These are phyloP conservation scores for Luscinia megarhynchos DNA, from an alignment of 2,797 vertebrate genomes.

Conservation along the genomic window DNA sequence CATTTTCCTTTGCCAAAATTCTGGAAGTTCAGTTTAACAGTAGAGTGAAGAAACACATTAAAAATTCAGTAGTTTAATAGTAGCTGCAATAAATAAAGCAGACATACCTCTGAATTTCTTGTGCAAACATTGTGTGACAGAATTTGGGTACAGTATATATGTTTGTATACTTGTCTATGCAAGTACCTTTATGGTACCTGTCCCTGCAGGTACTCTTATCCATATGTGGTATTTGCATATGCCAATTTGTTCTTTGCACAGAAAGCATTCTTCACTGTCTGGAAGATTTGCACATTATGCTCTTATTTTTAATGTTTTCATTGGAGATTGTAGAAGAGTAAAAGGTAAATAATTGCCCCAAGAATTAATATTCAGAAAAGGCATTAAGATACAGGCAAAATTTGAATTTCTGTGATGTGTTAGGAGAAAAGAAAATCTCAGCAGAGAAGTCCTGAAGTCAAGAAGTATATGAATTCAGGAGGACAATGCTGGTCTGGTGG, in stretches of 20 bases:
- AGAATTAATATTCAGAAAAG: not conserved
- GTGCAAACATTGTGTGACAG: not conserved
- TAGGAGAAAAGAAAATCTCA: not conserved
- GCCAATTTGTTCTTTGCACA: not conserved
- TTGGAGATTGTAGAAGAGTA: not conserved
- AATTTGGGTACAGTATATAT: not conserved
- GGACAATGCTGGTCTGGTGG: not conserved
- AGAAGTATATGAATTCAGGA: not conserved
- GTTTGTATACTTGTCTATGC: conserved; percentile 18
- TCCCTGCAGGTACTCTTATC: conserved; percentile 41
- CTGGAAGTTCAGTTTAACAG: not conserved
- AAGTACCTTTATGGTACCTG: not conserved
- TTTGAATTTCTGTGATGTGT: not conserved
- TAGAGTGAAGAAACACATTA: not conserved
- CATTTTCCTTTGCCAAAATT: not conserved
- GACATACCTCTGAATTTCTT: conserved; percentile 10
- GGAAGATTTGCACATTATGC: not conserved
- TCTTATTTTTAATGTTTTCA: not conserved
- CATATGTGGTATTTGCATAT: not conserved
- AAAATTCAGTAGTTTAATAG: not conserved
- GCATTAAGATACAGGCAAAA: not conserved
- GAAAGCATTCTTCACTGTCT: conserved; percentile 1
- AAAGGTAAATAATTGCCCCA: not conserved
- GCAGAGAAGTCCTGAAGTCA: not conserved
- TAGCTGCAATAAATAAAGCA: not conserved